phyloP scores from a whole-genome alignment of 2,797 vertebrate genomes.

The Catostomus latipinnis region DNA sequence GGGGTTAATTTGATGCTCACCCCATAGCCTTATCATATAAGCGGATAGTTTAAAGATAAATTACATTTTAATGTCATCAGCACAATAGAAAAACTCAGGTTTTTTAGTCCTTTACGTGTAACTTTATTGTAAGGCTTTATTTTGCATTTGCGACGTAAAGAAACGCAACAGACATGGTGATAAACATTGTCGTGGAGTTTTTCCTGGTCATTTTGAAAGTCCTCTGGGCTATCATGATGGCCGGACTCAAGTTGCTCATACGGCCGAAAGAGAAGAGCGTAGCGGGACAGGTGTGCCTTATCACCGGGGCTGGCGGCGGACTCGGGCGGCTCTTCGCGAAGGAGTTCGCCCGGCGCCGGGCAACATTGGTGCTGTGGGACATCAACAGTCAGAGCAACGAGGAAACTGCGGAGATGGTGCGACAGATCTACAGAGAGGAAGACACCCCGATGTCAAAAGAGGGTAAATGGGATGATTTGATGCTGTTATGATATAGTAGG shows the following conservation, averaged over 20 bases:
- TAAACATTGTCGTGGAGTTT: slow-evolving; percentile 93
- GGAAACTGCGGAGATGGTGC: slow-evolving; percentile 95
- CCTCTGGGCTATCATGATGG: slow-evolving; percentile 92
- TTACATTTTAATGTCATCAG: not conserved
- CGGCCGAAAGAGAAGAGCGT: slow-evolving; percentile 97
- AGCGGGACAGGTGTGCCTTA: slow-evolving; percentile 97
- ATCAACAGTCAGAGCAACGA: slow-evolving; percentile 97
- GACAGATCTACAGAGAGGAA: slow-evolving; percentile 90
- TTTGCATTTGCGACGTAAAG: not conserved
- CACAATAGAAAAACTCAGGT: slow-evolving; percentile 22
- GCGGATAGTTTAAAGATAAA: not conserved
- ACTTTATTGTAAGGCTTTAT: not conserved
- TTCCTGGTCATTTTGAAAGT: slow-evolving; percentile 94
- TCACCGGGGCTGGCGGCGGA: slow-evolving; percentile 96
- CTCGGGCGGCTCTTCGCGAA: slow-evolving; percentile 96
- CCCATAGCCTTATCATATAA: slow-evolving; percentile 5
- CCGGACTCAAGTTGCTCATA: slow-evolving; percentile 92
- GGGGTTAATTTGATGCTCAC: slow-evolving; percentile 18
- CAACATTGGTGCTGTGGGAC: slow-evolving; percentile 95
- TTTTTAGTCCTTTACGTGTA: slow-evolving; percentile 2
- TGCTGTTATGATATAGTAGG: slow-evolving; percentile 1
- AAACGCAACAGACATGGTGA: slow-evolving; percentile 63
- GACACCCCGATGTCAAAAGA: slow-evolving; percentile 76
- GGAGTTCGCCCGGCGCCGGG: slow-evolving; percentile 94
- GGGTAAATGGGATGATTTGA: slow-evolving; percentile 63